Conservation (phyloP, 2,888 invertebrate genomes). For the Stegana nigrithorax region DNA sequence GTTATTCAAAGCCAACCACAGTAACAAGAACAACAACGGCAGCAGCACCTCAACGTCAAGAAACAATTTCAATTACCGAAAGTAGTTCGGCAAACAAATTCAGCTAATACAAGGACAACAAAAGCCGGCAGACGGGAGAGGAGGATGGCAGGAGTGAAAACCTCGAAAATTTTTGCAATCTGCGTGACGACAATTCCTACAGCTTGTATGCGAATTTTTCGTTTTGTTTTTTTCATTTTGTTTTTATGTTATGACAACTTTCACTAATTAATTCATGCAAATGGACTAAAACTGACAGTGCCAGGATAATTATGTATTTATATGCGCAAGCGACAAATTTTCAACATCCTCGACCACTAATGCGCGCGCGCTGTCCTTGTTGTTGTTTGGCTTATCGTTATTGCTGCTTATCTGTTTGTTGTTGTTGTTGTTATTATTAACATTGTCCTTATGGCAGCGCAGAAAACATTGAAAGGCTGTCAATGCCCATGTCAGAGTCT, state of each 20-base stretch:
- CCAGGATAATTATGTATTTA: constrained; percentile 18
- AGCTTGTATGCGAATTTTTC: not conserved
- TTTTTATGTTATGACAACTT: constrained; percentile 36
- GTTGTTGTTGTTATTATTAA: too few relatives aligned
- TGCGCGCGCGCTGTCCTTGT: not conserved
- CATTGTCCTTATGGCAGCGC: too few relatives aligned
- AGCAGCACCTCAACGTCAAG: not conserved
- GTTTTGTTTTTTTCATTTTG: not conserved
- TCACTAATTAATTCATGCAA: constrained; percentile 61
- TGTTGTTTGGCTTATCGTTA: not conserved
- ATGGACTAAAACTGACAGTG: constrained; percentile 40
- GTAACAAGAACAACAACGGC: too few relatives aligned
- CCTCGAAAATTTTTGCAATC: constrained; percentile 3
- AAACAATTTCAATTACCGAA: constrained; percentile 13
- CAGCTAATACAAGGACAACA: not conserved
- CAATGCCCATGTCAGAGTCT: too few relatives aligned
- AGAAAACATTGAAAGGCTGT: too few relatives aligned
- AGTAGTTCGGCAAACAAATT: constrained; percentile 6
- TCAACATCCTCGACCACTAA: not conserved
- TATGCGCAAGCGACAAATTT: constrained; percentile 7
- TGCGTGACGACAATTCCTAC: not conserved
- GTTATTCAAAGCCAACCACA: too few relatives aligned
- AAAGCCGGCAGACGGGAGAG: too few relatives aligned
- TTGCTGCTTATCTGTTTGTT: too few relatives aligned
- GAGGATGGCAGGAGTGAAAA: too few relatives aligned